Conservation (phyloP, 2,113 vertebrate species). For the Chionodraco myersi region DNA sequence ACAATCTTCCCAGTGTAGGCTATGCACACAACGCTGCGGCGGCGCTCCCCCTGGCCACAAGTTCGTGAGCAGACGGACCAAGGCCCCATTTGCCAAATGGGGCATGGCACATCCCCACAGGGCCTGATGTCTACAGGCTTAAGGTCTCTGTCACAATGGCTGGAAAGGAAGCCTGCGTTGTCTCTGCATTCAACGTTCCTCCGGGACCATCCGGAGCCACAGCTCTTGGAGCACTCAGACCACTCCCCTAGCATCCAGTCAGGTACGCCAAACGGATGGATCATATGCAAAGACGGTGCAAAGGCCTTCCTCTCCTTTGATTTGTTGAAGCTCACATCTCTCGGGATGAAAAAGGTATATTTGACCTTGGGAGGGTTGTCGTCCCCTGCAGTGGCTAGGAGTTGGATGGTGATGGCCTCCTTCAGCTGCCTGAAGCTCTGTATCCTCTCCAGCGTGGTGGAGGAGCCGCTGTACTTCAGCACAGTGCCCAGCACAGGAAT, state of each 20-base stretch:
- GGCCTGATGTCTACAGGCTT: conserved; percentile 89
- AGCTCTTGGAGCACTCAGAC: conserved; percentile 93
- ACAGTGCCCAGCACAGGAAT: conserved; percentile 90
- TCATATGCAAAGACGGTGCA: conserved; percentile 84
- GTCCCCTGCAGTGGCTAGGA: conserved; percentile 88
- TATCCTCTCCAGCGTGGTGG: conserved; percentile 92
- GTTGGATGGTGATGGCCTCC: conserved; percentile 89
- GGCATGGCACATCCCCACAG: conserved; percentile 89
- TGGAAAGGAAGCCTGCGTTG: conserved; percentile 82
- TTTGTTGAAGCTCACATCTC: conserved; percentile 84
- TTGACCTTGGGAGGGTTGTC: conserved; percentile 88
- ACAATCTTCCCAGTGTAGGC: conserved; percentile 84
- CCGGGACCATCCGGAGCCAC: conserved; percentile 92
- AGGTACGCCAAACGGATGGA: conserved; percentile 83
- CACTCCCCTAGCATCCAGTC: conserved; percentile 94
- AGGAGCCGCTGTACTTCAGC: conserved; percentile 95
- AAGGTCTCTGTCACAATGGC: conserved; percentile 86
- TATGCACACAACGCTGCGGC: conserved; percentile 83
- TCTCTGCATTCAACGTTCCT: conserved; percentile 91
- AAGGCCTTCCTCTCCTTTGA: conserved; percentile 80
- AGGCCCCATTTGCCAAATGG: conserved; percentile 87
- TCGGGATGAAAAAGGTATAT: conserved; percentile 94
- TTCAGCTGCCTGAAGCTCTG: conserved; percentile 93
- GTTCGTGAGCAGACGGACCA: conserved; percentile 90
- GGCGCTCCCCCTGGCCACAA: conserved; percentile 84